phyloP scores from a whole-genome alignment of 2,113 vertebrate species.

The Archilochus colubris region DNA sequence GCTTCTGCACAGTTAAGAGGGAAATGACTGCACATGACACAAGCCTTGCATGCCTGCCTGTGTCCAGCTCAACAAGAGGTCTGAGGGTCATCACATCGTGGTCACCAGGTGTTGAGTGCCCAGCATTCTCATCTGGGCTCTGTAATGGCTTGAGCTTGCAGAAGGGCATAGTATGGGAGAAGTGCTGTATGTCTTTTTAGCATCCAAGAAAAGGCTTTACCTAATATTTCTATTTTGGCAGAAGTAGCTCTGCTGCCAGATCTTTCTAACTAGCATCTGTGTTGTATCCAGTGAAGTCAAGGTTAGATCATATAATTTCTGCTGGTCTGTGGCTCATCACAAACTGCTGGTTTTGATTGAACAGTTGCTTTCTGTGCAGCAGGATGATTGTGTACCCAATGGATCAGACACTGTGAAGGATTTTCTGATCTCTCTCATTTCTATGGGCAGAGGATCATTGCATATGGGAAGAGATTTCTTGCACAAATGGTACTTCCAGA shows the following conservation, averaged over 20 bases:
- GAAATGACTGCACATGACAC: rapidly evolving
- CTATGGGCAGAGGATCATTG: not conserved
- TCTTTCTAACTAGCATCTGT: not conserved
- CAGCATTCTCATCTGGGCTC: not conserved
- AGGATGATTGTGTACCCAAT: not conserved
- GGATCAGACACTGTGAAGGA: not conserved
- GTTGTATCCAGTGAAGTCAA: not conserved
- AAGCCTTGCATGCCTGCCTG: not conserved
- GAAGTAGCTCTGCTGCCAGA: not conserved
- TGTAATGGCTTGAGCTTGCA: not conserved
- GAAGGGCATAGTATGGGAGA: not conserved
- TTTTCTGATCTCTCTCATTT: not conserved
- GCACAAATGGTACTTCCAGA: not conserved
- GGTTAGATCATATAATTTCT: not conserved
- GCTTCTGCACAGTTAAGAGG: not conserved
- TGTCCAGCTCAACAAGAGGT: rapidly evolving
- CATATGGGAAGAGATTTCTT: not conserved
- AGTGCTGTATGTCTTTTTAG: rapidly evolving
- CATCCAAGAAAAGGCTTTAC: not conserved
- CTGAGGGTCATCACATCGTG: rapidly evolving
- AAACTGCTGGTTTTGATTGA: not conserved
- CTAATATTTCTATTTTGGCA: not conserved
- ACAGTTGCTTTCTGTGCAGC: not conserved
- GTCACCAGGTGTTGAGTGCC: not conserved
- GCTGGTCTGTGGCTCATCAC: not conserved